These are phyloP conservation scores for Dinothrombium tinctorium DNA, from an alignment of 1,140 invertebrate species.

Conservation along the genomic window DNA sequence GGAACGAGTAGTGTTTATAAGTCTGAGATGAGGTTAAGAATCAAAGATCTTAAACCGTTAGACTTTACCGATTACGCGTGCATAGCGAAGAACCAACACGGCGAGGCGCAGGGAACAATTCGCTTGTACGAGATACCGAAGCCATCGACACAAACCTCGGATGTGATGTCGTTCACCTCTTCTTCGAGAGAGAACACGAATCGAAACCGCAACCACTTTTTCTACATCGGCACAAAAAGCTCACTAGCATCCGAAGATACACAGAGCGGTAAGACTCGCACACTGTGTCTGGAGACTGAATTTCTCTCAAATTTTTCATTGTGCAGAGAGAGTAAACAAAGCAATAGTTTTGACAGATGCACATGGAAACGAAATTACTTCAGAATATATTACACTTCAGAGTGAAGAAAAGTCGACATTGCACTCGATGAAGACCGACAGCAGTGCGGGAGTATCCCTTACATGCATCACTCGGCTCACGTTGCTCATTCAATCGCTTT, in stretches of 20 bases:
- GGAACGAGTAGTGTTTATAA: conserved; percentile 10
- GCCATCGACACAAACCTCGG: conserved; percentile 1
- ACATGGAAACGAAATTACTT: not conserved
- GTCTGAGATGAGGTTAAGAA: conserved; percentile 12
- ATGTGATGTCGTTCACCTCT: too few relatives aligned
- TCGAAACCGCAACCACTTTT: too few relatives aligned
- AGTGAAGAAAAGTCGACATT: not conserved
- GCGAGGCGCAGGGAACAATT: conserved; percentile 71
- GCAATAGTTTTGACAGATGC: not conserved
- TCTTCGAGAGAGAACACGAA: too few relatives aligned
- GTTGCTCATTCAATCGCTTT: too few relatives aligned
- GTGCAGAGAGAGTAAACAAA: not conserved
- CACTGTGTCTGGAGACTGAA: too few relatives aligned
- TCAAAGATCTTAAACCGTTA: conserved; percentile 15
- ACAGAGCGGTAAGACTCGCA: too few relatives aligned
- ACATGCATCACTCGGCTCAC: too few relatives aligned
- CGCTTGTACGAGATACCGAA: conserved; percentile 36
- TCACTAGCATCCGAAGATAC: too few relatives aligned
- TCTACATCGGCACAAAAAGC: too few relatives aligned
- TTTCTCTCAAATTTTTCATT: too few relatives aligned
- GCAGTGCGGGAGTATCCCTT: too few relatives aligned
- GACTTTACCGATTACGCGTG: conserved; percentile 76
- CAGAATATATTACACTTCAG: not conserved
- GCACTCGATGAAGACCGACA: not conserved
- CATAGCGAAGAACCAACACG: conserved; percentile 70